Conservation (phyloP, 2,797 vertebrate species). For the Clangula hyemalis region DNA sequence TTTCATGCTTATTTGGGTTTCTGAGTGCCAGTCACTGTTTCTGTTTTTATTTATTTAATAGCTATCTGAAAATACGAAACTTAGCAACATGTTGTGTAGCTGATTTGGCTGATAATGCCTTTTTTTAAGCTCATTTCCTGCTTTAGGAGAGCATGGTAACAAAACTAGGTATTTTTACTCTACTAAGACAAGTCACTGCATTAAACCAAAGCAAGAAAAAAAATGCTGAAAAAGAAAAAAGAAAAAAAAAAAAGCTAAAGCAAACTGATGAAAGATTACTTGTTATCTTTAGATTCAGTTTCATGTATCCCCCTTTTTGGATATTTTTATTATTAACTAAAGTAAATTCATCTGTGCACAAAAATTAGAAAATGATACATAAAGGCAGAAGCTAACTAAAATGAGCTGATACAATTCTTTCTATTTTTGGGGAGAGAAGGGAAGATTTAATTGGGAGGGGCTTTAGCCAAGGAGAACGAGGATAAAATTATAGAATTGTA, state of each 20-base stretch:
- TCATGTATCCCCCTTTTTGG: background rate
- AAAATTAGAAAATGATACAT: background rate
- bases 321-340: conserved; percentile 33
- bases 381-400: conserved; percentile 34
- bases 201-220: conserved; percentile 8
- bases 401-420: background rate
- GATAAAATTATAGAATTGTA: conserved; percentile 29
- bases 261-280: conserved; percentile 34
- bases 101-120: conserved; percentile 5
- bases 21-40: conserved; percentile 40
- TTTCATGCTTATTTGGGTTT: conserved; percentile 52
- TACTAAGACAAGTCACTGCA: background rate
- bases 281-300: background rate
- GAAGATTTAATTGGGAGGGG: background rate
- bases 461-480: background rate
- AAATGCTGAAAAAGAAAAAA: background rate
- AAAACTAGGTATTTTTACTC: background rate
- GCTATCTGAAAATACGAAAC: conserved; percentile 52
- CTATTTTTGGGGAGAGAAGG: no score
- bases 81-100: conserved; percentile 32
- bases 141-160: conserved; percentile 2
- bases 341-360: conserved; percentile 27
- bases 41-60: conserved; percentile 58
- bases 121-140: conserved; percentile 44
- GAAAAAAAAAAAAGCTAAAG: background rate